Conservation (phyloP, 2,888 invertebrate species). For the Brenthis hecate region DNA sequence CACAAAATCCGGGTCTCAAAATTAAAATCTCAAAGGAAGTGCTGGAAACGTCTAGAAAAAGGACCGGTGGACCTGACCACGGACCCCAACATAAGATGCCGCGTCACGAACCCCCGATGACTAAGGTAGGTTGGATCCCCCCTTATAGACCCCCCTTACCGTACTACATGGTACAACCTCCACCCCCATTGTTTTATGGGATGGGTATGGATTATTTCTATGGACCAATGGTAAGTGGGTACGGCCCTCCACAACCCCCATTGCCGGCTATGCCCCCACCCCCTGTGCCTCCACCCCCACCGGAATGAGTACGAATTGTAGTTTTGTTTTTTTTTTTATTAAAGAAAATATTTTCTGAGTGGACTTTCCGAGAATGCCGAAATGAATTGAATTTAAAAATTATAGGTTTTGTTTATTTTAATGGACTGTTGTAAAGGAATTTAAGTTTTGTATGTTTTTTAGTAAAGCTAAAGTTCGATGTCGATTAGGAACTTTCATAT, state of each 20-base stretch:
- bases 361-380: no score
- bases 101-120: constrained; percentile 59
- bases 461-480: no score
- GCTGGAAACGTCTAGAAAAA: constrained; percentile 76
- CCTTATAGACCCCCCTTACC: constrained; percentile 62
- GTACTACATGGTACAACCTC: constrained; percentile 71
- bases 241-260: constrained; percentile 72
- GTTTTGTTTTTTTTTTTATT: no score
- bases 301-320: constrained; percentile 51
- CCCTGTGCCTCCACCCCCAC: constrained; percentile 84
- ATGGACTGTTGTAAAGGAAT: no score
- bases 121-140: constrained; percentile 74
- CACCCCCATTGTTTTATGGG: constrained; percentile 62
- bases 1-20: constrained; percentile 82
- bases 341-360: no score
- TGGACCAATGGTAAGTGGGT: constrained; percentile 41
- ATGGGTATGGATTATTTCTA: constrained; percentile 59
- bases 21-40: constrained; percentile 91
- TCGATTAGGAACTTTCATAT: no score
- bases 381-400: no score
- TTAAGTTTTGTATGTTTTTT: no score
- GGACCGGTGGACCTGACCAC: constrained; percentile 56
- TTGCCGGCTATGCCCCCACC: constrained; percentile 84
- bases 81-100: constrained; percentile 59
- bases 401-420: no score